Evolutionary conservation across 1,140 invertebrate genomes (phyloP).

Genomic region (Achroia grisella): DNA sequence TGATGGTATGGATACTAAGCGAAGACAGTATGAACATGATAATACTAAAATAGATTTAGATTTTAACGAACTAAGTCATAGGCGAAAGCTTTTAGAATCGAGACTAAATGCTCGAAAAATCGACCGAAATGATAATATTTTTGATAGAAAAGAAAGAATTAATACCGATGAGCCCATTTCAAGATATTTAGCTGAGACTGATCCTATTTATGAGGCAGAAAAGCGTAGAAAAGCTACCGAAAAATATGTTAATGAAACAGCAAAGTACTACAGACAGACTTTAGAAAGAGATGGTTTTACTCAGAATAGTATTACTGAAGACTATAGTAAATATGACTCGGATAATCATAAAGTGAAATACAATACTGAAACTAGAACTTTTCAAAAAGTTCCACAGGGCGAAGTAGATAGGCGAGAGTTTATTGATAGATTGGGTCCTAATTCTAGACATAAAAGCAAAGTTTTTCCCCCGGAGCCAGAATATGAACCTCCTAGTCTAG

Average conservation of each 20-base stretch:
- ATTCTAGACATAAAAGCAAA: constrained; percentile 38
- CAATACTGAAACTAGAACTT: constrained; percentile 48
- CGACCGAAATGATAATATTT: constrained; percentile 27
- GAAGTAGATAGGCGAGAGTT: constrained; percentile 74
- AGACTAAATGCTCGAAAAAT: constrained; percentile 77
- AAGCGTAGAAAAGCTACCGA: constrained; percentile 67
- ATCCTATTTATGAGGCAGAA: constrained; percentile 70
- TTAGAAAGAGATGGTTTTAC: constrained; percentile 57
- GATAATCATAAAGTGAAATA: constrained; percentile 56
- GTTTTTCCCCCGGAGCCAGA: constrained; percentile 72
- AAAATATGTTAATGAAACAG: constrained; percentile 73
- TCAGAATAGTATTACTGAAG: constrained; percentile 54
- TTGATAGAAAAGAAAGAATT: constrained; percentile 27
- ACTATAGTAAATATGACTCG: constrained; percentile 55
- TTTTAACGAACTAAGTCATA: constrained; percentile 78
- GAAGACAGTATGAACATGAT: constrained; percentile 70
- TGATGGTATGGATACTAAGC: constrained; percentile 78
- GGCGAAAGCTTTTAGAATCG: constrained; percentile 83
- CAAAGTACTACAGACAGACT: constrained; percentile 65
- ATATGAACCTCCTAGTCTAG: constrained; percentile 78
- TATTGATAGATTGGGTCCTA: constrained; percentile 55
- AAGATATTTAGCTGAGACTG: constrained; percentile 62
- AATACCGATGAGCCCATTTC: constrained; percentile 52
- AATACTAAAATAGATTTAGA: constrained; percentile 52
- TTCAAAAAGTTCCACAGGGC: constrained; percentile 61